Percentiles rank a stretch among this genome's conserved stretches.
Evolutionary conservation across 2,888 invertebrate genomes (phyloP).

Genomic region (Lamellibrachia satsuma): DNA sequence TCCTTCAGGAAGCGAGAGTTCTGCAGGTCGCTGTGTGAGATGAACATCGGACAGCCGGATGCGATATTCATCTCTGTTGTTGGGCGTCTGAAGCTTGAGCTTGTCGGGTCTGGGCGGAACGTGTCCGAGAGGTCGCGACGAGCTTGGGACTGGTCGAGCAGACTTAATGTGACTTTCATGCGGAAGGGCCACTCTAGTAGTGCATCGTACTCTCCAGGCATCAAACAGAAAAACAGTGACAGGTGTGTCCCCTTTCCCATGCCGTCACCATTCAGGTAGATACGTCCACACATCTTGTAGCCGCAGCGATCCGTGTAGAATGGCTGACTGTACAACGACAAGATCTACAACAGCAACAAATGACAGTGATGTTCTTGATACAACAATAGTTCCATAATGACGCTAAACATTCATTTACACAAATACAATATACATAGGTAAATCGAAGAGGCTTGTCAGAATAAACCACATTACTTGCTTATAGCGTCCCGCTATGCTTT

Average conservation of each 20-base stretch:
- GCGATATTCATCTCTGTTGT: conserved; percentile 64
- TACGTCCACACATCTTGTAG: conserved; percentile 59
- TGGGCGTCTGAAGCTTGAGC: conserved; percentile 61
- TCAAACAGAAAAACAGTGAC: conserved; percentile 61
- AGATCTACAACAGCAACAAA: neutral
- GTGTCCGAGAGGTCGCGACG: conserved; percentile 56
- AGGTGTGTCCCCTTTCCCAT: conserved; percentile 59
- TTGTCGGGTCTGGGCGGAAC: conserved; percentile 61
- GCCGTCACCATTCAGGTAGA: conserved; percentile 63
- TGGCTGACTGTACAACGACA: conserved; percentile 45
- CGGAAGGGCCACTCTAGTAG: conserved; percentile 58
- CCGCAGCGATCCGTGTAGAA: conserved; percentile 55
- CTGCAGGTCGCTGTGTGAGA: conserved; percentile 43
- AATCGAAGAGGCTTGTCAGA: no score
- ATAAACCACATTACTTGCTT: no score
- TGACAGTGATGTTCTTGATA: no score
- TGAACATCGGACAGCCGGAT: conserved; percentile 62
- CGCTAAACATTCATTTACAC: no score
- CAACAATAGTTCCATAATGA: no score
- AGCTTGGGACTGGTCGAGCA: conserved; percentile 56
- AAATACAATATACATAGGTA: no score
- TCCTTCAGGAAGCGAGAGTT: conserved; percentile 50
- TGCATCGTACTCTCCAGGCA: conserved; percentile 56
- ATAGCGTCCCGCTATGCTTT: no score
- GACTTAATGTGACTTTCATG: conserved; percentile 55